Evolutionary conservation across 1,140 invertebrate species (phyloP).

Genomic region (Lysiphlebus fabarum): DNA sequence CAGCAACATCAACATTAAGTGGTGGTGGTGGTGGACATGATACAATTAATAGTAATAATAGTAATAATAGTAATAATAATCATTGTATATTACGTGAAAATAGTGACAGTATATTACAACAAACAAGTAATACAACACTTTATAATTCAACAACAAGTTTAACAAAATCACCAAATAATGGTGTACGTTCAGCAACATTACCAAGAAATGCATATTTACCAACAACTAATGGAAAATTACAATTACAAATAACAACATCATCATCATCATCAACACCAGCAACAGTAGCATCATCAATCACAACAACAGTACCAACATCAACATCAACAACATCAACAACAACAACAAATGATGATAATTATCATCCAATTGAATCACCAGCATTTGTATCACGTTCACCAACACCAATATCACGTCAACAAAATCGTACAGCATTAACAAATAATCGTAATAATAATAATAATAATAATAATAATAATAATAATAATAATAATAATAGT

Average conservation of each 20-base stretch:
- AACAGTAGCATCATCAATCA: too few species aligned
- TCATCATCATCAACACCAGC: constrained; percentile 64
- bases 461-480: too few species aligned
- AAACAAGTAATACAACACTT: constrained; percentile 41
- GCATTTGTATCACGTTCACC: constrained; percentile 60
- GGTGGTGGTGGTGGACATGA: too few species aligned
- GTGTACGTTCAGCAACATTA: constrained; percentile 63
- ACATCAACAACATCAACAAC: constrained; percentile 49
- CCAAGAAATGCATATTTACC: constrained; percentile 67
- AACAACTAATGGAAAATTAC: constrained; percentile 47
- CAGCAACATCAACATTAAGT: constrained; percentile 48
- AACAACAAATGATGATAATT: constrained; percentile 52
- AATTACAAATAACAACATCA: constrained; percentile 50
- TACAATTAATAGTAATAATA: constrained; percentile 42
- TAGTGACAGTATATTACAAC: constrained; percentile 46
- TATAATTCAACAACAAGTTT: constrained; percentile 40
- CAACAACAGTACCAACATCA: constrained; percentile 61
- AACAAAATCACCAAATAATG: constrained; percentile 44
- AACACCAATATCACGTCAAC: constrained; percentile 51
- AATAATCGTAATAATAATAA: constrained; percentile 19
- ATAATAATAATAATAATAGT: too few species aligned
- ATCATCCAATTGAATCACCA: constrained; percentile 57
- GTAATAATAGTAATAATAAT: constrained; percentile 49
- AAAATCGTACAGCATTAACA: constrained; percentile 37
- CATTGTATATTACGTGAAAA: constrained; percentile 27